Evolutionary conservation across 2,888 invertebrate species (phyloP).

Genomic region (Hirtodrosophila alboralis): DNA sequence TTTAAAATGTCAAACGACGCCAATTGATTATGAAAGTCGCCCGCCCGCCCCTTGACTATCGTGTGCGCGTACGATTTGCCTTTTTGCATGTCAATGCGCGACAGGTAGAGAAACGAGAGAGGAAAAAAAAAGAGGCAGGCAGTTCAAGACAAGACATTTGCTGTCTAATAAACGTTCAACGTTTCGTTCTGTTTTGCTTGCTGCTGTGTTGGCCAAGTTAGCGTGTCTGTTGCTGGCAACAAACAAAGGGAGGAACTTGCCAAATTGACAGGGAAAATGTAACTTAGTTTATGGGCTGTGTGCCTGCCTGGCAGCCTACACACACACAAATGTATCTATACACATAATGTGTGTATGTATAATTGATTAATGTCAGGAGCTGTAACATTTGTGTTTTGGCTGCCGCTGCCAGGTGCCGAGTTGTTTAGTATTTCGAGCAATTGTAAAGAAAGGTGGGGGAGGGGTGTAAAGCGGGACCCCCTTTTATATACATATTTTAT

Average conservation of each 20-base stretch:
- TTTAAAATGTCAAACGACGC: slow-evolving; percentile 78
- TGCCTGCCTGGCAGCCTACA: no score
- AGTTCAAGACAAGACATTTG: slow-evolving; percentile 60
- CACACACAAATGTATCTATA: slow-evolving; percentile 28
- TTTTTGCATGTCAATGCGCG: slow-evolving; percentile 72
- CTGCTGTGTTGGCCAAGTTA: slow-evolving; percentile 61
- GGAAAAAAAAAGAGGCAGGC: neutral
- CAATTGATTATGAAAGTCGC: slow-evolving; percentile 76
- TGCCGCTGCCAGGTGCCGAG: slow-evolving; percentile 60
- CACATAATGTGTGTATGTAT: slow-evolving; percentile 36
- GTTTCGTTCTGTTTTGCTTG: slow-evolving; percentile 56
- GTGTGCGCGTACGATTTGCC: slow-evolving; percentile 59
- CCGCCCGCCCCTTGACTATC: slow-evolving; percentile 21
- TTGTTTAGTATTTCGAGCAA: slow-evolving; percentile 74
- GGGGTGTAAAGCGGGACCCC: no score
- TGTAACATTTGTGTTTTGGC: slow-evolving; percentile 64
- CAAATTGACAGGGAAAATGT: slow-evolving; percentile 52
- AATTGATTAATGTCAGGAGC: slow-evolving; percentile 70
- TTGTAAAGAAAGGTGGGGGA: slow-evolving; percentile 23
- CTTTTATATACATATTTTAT: slow-evolving; percentile 18
- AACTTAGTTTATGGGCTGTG: slow-evolving; percentile 34
- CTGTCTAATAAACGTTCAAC: slow-evolving; percentile 74
- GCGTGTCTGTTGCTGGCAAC: slow-evolving; percentile 59
- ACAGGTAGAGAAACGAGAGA: slow-evolving; percentile 64
- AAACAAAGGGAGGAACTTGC: slow-evolving; percentile 53